phyloP scores from a whole-genome alignment of 2,113 vertebrate species.

The Bufo gargarizans region DNA sequence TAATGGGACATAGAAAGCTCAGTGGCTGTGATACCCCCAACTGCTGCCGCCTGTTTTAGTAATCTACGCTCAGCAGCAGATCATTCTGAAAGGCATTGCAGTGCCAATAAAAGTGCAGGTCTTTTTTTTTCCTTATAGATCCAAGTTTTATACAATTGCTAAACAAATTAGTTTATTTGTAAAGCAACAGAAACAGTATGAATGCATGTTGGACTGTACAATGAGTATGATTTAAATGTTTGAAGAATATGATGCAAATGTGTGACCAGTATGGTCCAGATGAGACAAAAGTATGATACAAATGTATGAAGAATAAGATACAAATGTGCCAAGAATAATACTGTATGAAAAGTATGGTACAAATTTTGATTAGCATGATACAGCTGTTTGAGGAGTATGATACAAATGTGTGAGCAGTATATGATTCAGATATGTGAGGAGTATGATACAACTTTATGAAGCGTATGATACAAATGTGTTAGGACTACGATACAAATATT shows the following conservation, averaged over 20 bases:
- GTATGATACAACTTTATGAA: too few species aligned
- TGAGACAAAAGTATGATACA: background rate
- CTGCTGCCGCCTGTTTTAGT: slow-evolving; percentile 49
- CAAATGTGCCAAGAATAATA: too few species aligned
- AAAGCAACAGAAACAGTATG: background rate
- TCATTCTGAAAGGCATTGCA: slow-evolving; percentile 15
- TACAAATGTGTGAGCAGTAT: too few species aligned
- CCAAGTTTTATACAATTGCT: background rate
- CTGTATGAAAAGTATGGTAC: too few species aligned
- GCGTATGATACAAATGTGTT: too few species aligned
- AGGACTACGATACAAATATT: too few species aligned
- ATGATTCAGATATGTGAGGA: too few species aligned
- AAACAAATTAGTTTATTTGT: background rate
- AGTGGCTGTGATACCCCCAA: slow-evolving; percentile 57
- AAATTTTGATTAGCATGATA: too few species aligned
- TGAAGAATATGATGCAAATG: background rate
- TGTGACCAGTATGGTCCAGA: background rate
- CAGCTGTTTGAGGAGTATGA: too few species aligned
- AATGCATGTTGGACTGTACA: background rate
- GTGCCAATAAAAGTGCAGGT: background rate
- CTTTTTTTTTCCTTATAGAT: background rate
- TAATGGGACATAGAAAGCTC: slow-evolving; percentile 61
- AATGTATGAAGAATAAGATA: too few species aligned
- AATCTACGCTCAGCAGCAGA: slow-evolving; percentile 53
- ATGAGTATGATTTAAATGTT: background rate